A percentile compares a stretch with the other conserved stretches of the same genome.
Evolutionary conservation across 2,888 invertebrate genomes (phyloP).

Genomic region (Craniophora ligustri): DNA sequence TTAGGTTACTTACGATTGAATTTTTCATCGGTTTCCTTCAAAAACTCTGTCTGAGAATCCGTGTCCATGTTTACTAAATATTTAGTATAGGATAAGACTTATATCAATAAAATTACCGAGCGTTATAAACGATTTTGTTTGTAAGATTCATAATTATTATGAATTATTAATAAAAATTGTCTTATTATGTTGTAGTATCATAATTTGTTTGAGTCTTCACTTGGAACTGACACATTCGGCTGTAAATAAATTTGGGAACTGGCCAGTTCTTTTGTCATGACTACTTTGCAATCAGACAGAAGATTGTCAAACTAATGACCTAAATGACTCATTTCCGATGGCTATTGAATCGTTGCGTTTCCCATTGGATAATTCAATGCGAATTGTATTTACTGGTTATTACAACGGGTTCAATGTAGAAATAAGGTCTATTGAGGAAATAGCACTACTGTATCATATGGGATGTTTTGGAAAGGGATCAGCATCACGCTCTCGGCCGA

Average conservation of each 20-base stretch:
- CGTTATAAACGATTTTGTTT: conserved; percentile 38
- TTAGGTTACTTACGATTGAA: conserved; percentile 66
- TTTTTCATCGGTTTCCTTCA: conserved; percentile 44
- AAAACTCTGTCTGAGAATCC: background rate
- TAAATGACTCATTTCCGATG: conserved; percentile 75
- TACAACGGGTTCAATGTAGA: conserved; percentile 92
- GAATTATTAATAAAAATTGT: conserved; percentile 52
- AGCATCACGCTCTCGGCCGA: conserved; percentile 88
- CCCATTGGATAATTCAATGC: conserved; percentile 81
- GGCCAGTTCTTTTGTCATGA: conserved; percentile 81
- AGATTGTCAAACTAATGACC: conserved; percentile 85
- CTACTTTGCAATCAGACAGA: conserved; percentile 78
- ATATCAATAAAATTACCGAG: conserved; percentile 28
- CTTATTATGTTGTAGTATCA: conserved; percentile 68
- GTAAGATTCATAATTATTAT: conserved; percentile 37
- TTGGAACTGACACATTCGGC: conserved; percentile 65
- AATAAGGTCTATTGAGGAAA: conserved; percentile 88
- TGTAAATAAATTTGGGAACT: conserved; percentile 79
- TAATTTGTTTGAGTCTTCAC: conserved; percentile 61
- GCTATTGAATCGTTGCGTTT: conserved; percentile 80
- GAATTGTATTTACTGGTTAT: conserved; percentile 87
- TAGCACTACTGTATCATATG: conserved; percentile 90
- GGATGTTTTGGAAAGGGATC: conserved; percentile 94
- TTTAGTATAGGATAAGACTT: conserved; percentile 13
- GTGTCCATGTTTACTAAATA: conserved; percentile 14